Evolutionary conservation across 1,140 invertebrate species (phyloP).

Genomic region (Aphaenogaster ashmeadi): DNA sequence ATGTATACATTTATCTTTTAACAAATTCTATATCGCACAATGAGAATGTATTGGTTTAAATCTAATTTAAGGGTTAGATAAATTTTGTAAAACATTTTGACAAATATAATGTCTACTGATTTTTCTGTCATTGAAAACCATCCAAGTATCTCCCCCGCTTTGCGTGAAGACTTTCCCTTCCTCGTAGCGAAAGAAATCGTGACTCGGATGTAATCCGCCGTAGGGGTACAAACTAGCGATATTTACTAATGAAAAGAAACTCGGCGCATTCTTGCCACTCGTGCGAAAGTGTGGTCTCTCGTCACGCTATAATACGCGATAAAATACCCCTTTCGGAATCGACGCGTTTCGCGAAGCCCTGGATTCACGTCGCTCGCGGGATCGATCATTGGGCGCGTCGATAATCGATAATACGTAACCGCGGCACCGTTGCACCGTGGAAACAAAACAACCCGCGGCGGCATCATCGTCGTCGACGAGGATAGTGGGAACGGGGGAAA

Average conservation of each 20-base stretch:
- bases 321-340: background rate
- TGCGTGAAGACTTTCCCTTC: constrained; percentile 6
- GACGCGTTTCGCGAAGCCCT: constrained; percentile 2
- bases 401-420: constrained; percentile 61
- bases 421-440: background rate
- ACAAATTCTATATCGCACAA: background rate
- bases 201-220: constrained; percentile 4
- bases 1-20: background rate
- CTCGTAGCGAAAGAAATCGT: constrained; percentile 17
- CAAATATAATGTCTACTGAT: background rate
- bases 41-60: background rate
- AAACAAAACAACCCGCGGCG: constrained; percentile 46
- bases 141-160: background rate
- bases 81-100: background rate
- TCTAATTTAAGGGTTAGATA: background rate
- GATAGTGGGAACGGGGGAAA: background rate
- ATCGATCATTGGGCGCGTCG: constrained; percentile 38
- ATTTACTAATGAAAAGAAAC: constrained; percentile 24
- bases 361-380: constrained; percentile 38
- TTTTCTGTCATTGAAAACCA: background rate
- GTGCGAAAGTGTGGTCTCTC: constrained; percentile 24
- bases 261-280: background rate
- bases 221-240: background rate
- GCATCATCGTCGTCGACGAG: background rate
- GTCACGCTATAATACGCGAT: background rate